A percentile compares a stretch with the other conserved stretches of the same genome.
Conservation (phyloP, 92 coral and sea anemone genomes). For the Heliopora coerulea region DNA sequence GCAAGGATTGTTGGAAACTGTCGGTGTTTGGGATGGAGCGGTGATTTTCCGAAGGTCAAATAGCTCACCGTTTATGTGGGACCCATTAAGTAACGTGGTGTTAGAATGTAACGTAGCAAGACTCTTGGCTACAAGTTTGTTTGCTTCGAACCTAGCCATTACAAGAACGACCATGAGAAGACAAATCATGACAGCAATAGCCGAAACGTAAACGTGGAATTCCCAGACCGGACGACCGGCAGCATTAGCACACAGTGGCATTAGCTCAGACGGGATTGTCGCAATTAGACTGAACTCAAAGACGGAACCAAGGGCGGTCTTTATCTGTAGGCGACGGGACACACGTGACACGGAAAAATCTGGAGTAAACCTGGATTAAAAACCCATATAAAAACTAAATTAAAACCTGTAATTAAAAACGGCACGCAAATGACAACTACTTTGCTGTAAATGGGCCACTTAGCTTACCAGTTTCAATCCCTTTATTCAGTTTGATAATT, state of each 20-base stretch:
- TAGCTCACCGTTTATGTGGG: slow-evolving; percentile 67
- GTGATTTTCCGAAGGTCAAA: slow-evolving; percentile 90
- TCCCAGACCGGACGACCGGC: slow-evolving; percentile 91
- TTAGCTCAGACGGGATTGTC: slow-evolving; percentile 94
- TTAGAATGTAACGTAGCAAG: slow-evolving; percentile 60
- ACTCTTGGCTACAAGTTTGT: slow-evolving; percentile 59
- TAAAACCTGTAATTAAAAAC: no score
- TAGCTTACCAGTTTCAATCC: no score
- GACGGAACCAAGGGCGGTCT: slow-evolving; percentile 80
- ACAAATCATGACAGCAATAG: slow-evolving; percentile 65
- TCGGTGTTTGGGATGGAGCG: slow-evolving; percentile 26
- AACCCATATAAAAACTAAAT: neutral
- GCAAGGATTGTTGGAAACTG: neutral
- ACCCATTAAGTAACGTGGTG: slow-evolving; percentile 52
- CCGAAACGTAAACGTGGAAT: slow-evolving; percentile 61
- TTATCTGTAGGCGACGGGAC: slow-evolving; percentile 85
- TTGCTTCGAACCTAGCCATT: slow-evolving; percentile 86
- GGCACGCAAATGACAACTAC: no score
- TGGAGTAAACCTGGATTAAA: slow-evolving; percentile 79
- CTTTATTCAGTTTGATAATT: no score
- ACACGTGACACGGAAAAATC: slow-evolving; percentile 97
- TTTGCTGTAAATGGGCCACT: no score
- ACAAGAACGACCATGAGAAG: slow-evolving; percentile 68
- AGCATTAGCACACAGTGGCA: slow-evolving; percentile 94
- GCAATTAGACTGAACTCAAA: slow-evolving; percentile 96